Conservation (phyloP, 92 coral and sea anemone genomes). For the Porites cylindrica region DNA sequence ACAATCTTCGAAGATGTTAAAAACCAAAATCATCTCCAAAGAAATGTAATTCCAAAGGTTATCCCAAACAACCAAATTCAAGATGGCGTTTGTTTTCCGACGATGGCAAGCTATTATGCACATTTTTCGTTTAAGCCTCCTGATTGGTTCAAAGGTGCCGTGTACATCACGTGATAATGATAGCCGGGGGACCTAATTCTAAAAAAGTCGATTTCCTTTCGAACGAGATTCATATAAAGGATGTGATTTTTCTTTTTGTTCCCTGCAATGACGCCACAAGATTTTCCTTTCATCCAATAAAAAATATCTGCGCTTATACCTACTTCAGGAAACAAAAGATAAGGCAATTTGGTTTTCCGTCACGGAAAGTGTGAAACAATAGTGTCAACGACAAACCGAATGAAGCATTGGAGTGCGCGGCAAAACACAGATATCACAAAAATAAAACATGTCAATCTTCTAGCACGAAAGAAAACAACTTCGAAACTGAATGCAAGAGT, state of each 20-base stretch:
- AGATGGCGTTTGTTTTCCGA: conserved; percentile 85
- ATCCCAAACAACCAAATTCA: conserved; percentile 36
- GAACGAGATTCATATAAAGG: neutral
- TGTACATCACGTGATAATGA: conserved; percentile 33
- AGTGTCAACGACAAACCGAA: neutral
- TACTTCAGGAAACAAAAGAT: conserved; percentile 13
- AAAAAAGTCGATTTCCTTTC: neutral
- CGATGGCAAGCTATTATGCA: conserved; percentile 52
- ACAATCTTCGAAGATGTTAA: neutral
- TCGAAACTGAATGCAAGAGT: conserved; percentile 10
- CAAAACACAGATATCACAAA: neutral
- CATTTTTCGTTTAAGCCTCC: conserved; percentile 11
- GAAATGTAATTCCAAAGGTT: conserved; percentile 33
- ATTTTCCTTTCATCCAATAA: neutral
- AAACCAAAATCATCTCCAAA: conserved; percentile 24
- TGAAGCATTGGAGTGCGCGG: conserved; percentile 3
- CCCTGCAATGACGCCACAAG: neutral
- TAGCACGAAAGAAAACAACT: neutral
- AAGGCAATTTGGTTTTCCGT: conserved; percentile 8
- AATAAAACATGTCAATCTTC: neutral
- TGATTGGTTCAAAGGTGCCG: conserved; percentile 42
- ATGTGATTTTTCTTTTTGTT: conserved; percentile 10
- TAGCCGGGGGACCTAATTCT: conserved; percentile 16
- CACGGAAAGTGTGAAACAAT: neutral
- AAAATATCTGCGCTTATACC: neutral